These are phyloP conservation scores for Grapholita molesta DNA, from an alignment of 1,140 invertebrate genomes.

Conservation along the genomic window DNA sequence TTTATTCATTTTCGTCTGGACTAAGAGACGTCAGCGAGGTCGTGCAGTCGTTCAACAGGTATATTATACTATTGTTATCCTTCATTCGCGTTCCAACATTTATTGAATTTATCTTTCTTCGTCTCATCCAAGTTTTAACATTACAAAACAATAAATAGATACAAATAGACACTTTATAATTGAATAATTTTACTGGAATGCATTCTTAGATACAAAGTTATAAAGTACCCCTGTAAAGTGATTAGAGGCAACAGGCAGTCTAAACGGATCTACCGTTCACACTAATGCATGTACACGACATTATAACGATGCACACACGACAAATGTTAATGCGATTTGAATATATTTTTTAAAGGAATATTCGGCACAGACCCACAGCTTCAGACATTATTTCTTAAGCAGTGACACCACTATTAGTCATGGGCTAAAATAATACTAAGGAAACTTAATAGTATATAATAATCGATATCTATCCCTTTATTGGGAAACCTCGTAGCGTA, in stretches of 20 bases:
- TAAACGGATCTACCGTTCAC: neutral
- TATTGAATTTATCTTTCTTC: neutral
- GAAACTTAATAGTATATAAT: neutral
- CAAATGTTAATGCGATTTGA: neutral
- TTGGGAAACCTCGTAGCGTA: neutral
- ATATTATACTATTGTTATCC: constrained; percentile 17
- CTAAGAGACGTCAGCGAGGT: constrained; percentile 57
- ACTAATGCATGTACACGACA: neutral
- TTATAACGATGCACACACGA: no score
- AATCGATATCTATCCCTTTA: neutral
- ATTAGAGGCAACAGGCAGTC: constrained; percentile 2
- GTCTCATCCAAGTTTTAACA: neutral
- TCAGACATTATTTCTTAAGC: neutral
- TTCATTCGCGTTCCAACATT: neutral
- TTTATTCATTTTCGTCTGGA: constrained; percentile 55
- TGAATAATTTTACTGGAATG: constrained; percentile 2
- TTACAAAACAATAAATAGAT: constrained; percentile 6
- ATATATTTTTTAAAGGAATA: no score
- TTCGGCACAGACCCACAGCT: no score
- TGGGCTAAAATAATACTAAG: neutral
- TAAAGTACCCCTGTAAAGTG: neutral
- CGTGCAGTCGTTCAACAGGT: constrained; percentile 28
- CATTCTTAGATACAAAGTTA: constrained; percentile 1
- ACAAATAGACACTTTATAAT: constrained; percentile 14
- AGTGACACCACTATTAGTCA: neutral